Base-by-base conservation (phyloP, 2,797 vertebrate species). In the Acridotheres tristis region DNA sequence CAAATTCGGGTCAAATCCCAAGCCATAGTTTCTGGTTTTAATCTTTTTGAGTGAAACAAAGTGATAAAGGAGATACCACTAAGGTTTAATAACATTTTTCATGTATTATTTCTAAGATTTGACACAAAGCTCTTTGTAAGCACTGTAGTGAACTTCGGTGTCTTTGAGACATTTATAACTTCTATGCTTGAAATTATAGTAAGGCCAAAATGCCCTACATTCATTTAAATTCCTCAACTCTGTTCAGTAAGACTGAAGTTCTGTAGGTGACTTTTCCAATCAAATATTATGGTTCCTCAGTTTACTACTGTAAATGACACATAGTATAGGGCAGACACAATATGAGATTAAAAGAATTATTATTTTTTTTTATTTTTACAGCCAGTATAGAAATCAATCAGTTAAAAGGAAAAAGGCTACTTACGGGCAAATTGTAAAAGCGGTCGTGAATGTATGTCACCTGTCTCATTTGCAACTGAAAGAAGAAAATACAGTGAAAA, bases 381-480 rank as follows among this genome's bases (percentile, higher is more conserved):
- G n/a, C 10, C 29, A 8, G 27, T 15, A 16, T 3, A 62, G n/a
- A 90, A 79, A 67, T 42, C 11, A 55, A 55, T 13, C 26, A 69
- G 25, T 40, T 71, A 87, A 90, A 72, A 36, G 22, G 47, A n/a
- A 51, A 58, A 66, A 72, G 19, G 23, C 27, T 87, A 99, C 99
- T 98, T 97, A 99, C 99, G 98, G 90, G 98, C 97, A 97, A 99
- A 99, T 93, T 98, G 98, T 55, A 98, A 98, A 45, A 98, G 98
- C 1, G 98, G 98, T 93, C 97, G 98, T 83, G 95, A 97, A 89
- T 98, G 98, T 97, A 98, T 98, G 88, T 99, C 98, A 67, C 97
- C 98, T 42, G 99, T 98, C 98, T 99, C 99, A 67, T 99, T 99
- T 85, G 99, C 99, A 97, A 99, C 99, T 99, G 93, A 85, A 95